A percentile compares a stretch with the other conserved stretches of the same genome.
Evolutionary conservation across 2,888 invertebrate species (phyloP).

Genomic region (Timandra comae): DNA sequence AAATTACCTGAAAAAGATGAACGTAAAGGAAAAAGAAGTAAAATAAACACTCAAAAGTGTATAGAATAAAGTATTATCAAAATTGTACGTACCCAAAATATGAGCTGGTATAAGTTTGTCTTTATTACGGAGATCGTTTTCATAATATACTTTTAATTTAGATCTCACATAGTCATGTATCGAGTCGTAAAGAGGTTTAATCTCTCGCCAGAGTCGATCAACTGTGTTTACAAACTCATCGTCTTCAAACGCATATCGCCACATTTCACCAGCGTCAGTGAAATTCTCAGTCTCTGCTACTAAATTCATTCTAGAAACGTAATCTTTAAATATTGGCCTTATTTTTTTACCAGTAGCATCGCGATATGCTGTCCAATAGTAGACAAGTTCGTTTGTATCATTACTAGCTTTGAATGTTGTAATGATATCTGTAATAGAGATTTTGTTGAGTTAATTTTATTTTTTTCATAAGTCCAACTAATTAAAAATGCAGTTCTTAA

Average conservation of each 20-base stretch:
- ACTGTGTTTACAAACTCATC: conserved; percentile 59
- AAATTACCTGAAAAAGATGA: conserved; percentile 72
- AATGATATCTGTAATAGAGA: conserved; percentile 60
- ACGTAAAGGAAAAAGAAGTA: conserved; percentile 2
- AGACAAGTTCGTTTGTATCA: conserved; percentile 77
- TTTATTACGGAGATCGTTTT: conserved; percentile 50
- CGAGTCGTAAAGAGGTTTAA: conserved; percentile 80
- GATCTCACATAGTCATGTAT: conserved; percentile 79
- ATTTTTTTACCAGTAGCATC: conserved; percentile 79
- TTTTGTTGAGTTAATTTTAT: too few species aligned
- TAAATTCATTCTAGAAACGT: conserved; percentile 78
- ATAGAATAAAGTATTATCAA: too few species aligned
- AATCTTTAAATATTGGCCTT: conserved; percentile 75
- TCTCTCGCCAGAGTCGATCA: conserved; percentile 70
- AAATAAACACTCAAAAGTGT: conserved; percentile 5
- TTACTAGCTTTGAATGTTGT: conserved; percentile 64
- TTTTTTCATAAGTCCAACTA: too few species aligned
- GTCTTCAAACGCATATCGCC: conserved; percentile 65
- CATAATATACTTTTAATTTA: conserved; percentile 72
- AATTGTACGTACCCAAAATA: conserved; percentile 78
- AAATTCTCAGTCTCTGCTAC: conserved; percentile 76
- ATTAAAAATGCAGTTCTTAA: too few species aligned
- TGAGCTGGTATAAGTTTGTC: conserved; percentile 81
- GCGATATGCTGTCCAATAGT: conserved; percentile 81
- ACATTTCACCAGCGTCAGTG: conserved; percentile 65